A percentile compares a stretch with the other conserved stretches of the same genome.
These are phyloP conservation scores for Varanus salvator DNA, from an alignment of 2,113 vertebrate genomes.

Conservation along the genomic window DNA sequence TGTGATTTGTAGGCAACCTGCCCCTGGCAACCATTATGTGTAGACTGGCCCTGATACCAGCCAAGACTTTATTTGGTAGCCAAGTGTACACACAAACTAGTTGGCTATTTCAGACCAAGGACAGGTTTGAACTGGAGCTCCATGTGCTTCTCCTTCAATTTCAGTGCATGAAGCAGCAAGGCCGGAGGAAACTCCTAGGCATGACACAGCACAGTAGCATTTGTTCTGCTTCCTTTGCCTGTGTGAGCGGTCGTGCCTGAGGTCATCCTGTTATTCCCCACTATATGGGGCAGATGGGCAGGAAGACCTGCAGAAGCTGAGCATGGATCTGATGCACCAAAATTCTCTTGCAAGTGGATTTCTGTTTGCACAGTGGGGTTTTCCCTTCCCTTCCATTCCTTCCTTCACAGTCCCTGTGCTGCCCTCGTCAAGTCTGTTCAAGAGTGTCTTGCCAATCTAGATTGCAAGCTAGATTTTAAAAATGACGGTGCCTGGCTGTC, in stretches of 20 bases:
- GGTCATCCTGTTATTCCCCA: neutral
- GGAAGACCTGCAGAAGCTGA: neutral
- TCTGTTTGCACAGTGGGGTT: no score
- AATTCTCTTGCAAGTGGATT: neutral
- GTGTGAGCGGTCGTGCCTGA: neutral
- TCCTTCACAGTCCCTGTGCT: no score
- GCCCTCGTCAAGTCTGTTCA: no score
- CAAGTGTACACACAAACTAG: slow-evolving; percentile 10
- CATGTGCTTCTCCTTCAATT: slow-evolving; percentile 9
- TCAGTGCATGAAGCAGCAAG: slow-evolving; percentile 1
- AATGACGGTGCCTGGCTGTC: neutral
- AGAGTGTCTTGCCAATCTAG: no score
- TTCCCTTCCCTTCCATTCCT: no score
- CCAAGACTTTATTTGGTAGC: neutral
- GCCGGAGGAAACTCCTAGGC: neutral
- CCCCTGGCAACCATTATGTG: neutral
- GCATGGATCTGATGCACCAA: neutral
- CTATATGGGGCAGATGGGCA: neutral
- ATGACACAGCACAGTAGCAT: no score
- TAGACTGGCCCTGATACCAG: neutral
- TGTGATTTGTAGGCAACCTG: neutral
- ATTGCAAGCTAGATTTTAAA: neutral
- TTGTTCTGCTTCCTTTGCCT: neutral
- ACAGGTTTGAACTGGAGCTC: neutral
- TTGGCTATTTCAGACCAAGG: neutral